phyloP scores from a whole-genome alignment of 2,888 invertebrate species.

The Dicycla oo region DNA sequence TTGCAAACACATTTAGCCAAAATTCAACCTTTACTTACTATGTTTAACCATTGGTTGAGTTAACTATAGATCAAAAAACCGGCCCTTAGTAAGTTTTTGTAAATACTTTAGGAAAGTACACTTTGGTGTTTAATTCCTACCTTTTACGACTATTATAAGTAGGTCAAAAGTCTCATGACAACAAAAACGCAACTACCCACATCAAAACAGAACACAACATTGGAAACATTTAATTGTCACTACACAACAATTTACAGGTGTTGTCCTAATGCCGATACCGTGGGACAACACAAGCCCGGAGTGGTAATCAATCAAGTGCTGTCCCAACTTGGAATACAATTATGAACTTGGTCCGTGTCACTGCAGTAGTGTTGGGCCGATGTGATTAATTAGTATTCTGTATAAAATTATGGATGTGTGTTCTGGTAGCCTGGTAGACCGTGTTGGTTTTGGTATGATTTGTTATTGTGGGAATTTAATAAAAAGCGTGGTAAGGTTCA shows the following conservation, averaged over 20 bases:
- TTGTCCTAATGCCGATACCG: slow-evolving; percentile 76
- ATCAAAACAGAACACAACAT: slow-evolving; percentile 47
- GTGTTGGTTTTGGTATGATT: slow-evolving; percentile 37
- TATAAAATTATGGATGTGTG: slow-evolving; percentile 56
- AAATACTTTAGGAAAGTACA: not conserved
- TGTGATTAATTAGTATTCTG: slow-evolving; percentile 84
- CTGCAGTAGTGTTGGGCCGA: slow-evolving; percentile 78
- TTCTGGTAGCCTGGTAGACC: slow-evolving; percentile 30
- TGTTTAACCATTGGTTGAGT: too few relatives aligned
- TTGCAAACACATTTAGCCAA: too few relatives aligned
- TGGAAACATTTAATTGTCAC: slow-evolving; percentile 63
- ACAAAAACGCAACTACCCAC: slow-evolving; percentile 40
- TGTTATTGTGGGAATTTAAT: not conserved
- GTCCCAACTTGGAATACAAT: slow-evolving; percentile 89
- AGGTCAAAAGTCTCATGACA: slow-evolving; percentile 20
- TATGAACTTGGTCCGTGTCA: slow-evolving; percentile 89
- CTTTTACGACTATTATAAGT: not conserved
- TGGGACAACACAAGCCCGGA: slow-evolving; percentile 72
- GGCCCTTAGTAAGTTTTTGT: too few relatives aligned
- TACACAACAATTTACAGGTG: slow-evolving; percentile 73
- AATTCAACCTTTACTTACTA: too few relatives aligned
- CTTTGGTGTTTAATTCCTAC: not conserved
- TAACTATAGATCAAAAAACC: too few relatives aligned
- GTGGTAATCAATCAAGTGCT: slow-evolving; percentile 86
- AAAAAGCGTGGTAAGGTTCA: not conserved